phyloP scores from a whole-genome alignment of 2,888 invertebrate species.

The Ormyrus labotus region DNA sequence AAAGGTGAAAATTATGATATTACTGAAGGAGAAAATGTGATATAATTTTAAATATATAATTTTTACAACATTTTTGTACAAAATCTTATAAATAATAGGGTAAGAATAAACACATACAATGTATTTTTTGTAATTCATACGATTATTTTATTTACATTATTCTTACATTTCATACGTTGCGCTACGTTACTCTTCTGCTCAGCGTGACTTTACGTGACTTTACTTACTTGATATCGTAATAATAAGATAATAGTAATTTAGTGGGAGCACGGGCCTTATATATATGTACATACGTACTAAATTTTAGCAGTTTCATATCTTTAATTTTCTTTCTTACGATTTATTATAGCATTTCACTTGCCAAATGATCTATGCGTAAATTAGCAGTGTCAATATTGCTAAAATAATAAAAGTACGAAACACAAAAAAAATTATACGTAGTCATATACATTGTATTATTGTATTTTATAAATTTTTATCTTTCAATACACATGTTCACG shows the following conservation, averaged over 20 bases:
- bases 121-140: slow-evolving; percentile 39
- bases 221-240: slow-evolving; percentile 58
- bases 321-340: slow-evolving; percentile 20
- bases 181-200: slow-evolving; percentile 59
- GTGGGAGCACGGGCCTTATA: slow-evolving; percentile 61
- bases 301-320: slow-evolving; percentile 22
- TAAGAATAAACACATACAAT: neutral
- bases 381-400: slow-evolving; percentile 1
- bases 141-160: slow-evolving; percentile 71
- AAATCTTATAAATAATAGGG: neutral
- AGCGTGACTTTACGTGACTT: slow-evolving; percentile 56
- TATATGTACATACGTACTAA: slow-evolving; percentile 57
- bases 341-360: slow-evolving; percentile 7
- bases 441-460: neutral
- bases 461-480: slow-evolving; percentile 15
- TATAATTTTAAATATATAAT: slow-evolving; percentile 10
- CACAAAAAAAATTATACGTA: slow-evolving; percentile 33
- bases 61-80: neutral
- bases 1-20: slow-evolving; percentile 42
- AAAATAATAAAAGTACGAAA: slow-evolving; percentile 22
- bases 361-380: slow-evolving; percentile 5
- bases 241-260: slow-evolving; percentile 59
- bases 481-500: neutral
- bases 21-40: slow-evolving; percentile 27
- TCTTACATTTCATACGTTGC: slow-evolving; percentile 67